phyloP scores from a whole-genome alignment of 1,140 invertebrate genomes.

The Drosophila setifemur region DNA sequence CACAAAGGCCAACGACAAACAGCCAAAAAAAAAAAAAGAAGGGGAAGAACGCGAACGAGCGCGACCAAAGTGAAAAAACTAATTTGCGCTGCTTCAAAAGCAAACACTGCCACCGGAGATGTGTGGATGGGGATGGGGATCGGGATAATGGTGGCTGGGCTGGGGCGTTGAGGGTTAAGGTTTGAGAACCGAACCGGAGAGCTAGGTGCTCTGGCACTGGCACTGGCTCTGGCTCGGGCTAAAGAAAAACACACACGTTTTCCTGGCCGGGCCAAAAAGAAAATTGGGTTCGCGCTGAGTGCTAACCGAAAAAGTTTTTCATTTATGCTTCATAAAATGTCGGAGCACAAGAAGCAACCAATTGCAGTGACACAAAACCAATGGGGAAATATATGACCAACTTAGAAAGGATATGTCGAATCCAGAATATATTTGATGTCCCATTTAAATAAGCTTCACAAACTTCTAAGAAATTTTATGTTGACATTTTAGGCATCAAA shows the following conservation, averaged over 20 bases:
- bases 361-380: constrained; percentile 26
- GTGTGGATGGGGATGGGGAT: background rate
- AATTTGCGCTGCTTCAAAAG: constrained; percentile 82
- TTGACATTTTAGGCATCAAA: no score
- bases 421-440: background rate
- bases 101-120: constrained; percentile 47
- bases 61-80: constrained; percentile 81
- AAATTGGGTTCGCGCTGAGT: constrained; percentile 74
- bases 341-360: constrained; percentile 23
- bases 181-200: constrained; percentile 1
- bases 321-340: constrained; percentile 62
- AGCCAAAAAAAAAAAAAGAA: constrained; percentile 37
- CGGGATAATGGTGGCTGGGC: background rate
- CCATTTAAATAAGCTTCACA: background rate
- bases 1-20: constrained; percentile 51
- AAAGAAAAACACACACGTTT: constrained; percentile 80
- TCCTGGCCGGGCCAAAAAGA: constrained; percentile 71
- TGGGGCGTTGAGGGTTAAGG: constrained; percentile 29
- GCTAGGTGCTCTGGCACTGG: constrained; percentile 41
- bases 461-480: no score
- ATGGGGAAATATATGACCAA: background rate
- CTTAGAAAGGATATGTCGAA: background rate
- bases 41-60: constrained; percentile 59
- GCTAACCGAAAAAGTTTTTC: constrained; percentile 78
- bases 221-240: no score